Evolutionary conservation across 2,113 vertebrate species (phyloP).

Genomic region (Mormoops blainvillei): DNA sequence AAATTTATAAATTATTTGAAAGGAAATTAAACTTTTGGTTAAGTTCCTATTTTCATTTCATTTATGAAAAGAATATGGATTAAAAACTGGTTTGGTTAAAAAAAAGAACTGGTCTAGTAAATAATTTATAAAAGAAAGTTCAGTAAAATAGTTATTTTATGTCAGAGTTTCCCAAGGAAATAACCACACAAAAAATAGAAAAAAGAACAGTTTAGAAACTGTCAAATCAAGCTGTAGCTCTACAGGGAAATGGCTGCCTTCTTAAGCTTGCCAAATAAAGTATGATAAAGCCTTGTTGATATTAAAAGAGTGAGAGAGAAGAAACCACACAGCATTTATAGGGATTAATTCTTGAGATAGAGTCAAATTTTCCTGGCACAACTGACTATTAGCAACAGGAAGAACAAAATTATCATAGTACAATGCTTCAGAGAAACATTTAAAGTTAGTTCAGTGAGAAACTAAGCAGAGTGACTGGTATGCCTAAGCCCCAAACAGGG

Average conservation of each 20-base stretch:
- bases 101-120: neutral
- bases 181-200: conserved; percentile 44
- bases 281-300: conserved; percentile 76
- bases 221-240: conserved; percentile 46
- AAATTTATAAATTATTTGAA: conserved; percentile 24
- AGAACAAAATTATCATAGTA: conserved; percentile 74
- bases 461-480: neutral
- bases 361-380: conserved; percentile 83
- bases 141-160: neutral
- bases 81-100: neutral
- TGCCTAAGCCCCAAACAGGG: neutral
- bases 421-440: conserved; percentile 63
- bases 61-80: neutral
- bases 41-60: neutral
- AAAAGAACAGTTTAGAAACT: conserved; percentile 59
- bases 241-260: conserved; percentile 69
- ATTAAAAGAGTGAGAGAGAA: conserved; percentile 59
- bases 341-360: conserved; percentile 76
- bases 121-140: conserved; percentile 3
- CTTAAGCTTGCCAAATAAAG: conserved; percentile 79
- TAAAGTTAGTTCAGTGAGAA: conserved; percentile 58
- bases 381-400: conserved; percentile 60
- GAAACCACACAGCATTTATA: conserved; percentile 63
- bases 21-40: conserved; percentile 1
- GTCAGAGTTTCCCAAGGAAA: conserved; percentile 45